phyloP scores from a whole-genome alignment of 2,888 invertebrate genomes.

The Coleophora deauratella region DNA sequence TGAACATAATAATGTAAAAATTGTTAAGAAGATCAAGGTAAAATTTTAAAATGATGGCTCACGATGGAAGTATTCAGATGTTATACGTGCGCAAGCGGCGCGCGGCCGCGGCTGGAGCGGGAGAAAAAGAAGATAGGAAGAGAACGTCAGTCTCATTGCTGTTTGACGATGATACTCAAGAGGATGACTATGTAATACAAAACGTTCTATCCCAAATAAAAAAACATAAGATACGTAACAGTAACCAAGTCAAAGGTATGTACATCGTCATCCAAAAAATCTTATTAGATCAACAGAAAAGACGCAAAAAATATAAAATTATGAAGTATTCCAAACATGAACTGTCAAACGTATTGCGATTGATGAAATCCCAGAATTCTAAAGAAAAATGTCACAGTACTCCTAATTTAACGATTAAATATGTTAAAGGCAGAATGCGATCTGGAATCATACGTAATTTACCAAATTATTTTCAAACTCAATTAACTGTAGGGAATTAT shows the following conservation, averaged over 20 bases:
- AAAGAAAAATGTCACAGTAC: slow-evolving; percentile 5
- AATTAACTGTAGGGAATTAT: not conserved
- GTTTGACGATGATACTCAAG: no score
- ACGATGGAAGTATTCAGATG: no score
- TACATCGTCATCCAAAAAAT: slow-evolving; percentile 17
- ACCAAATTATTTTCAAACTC: slow-evolving; percentile 17
- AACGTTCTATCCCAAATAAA: no score
- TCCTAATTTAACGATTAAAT: slow-evolving; percentile 3
- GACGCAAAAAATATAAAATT: slow-evolving; percentile 15
- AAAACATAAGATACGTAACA: no score
- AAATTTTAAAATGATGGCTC: no score
- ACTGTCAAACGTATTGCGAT: not conserved
- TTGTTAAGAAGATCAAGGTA: no score
- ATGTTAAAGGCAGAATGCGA: slow-evolving; percentile 7
- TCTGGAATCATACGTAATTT: slow-evolving; percentile 18
- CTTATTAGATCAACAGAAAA: slow-evolving; percentile 12
- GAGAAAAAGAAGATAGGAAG: no score
- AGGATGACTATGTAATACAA: no score
- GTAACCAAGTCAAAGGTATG: slow-evolving; percentile 8
- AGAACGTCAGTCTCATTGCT: no score
- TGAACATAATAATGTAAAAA: no score
- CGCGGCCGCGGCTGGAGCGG: no score
- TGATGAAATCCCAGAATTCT: not conserved
- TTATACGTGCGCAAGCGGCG: no score
- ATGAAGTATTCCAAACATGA: slow-evolving; percentile 8